phyloP scores from a whole-genome alignment of 2,888 invertebrate species.

The Drosophila gaucha region DNA sequence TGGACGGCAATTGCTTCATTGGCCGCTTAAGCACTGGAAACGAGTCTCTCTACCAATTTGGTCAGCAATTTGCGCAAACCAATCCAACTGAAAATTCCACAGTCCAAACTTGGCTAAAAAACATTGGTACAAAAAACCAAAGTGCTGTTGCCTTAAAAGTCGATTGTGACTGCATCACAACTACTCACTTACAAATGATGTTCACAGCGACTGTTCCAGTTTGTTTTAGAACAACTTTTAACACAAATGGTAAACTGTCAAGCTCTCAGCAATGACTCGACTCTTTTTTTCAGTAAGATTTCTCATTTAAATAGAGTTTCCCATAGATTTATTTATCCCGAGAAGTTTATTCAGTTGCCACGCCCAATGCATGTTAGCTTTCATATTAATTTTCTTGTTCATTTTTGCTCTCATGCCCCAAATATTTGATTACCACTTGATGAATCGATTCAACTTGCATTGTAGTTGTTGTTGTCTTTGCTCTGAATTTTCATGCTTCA shows the following conservation, averaged over 20 bases:
- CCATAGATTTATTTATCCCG: too few relatives aligned
- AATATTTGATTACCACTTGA: constrained; percentile 15
- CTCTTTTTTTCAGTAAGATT: neutral
- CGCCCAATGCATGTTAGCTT: constrained; percentile 23
- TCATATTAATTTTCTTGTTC: constrained; percentile 7
- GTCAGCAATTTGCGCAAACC: constrained; percentile 63
- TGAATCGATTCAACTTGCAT: constrained; percentile 28
- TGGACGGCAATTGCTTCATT: constrained; percentile 59
- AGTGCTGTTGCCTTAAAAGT: constrained; percentile 21
- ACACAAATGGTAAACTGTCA: neutral
- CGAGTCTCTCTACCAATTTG: constrained; percentile 57
- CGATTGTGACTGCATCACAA: constrained; percentile 21
- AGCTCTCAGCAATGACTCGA: neutral
- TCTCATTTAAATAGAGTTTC: too few relatives aligned
- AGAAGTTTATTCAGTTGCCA: constrained; percentile 40
- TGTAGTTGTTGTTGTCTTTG: constrained; percentile 8
- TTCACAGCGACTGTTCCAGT: neutral
- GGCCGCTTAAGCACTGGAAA: constrained; percentile 41
- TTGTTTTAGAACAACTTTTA: neutral
- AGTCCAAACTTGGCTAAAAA: constrained; percentile 63
- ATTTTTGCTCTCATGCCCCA: constrained; percentile 13
- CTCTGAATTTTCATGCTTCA: constrained; percentile 15
- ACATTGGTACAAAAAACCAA: neutral
- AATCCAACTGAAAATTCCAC: constrained; percentile 48
- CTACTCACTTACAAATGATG: constrained; percentile 2